Percentiles rank a stretch among this genome's conserved stretches.
Evolutionary conservation across 2,888 invertebrate genomes (phyloP).

Genomic region (Gortyna flavago): DNA sequence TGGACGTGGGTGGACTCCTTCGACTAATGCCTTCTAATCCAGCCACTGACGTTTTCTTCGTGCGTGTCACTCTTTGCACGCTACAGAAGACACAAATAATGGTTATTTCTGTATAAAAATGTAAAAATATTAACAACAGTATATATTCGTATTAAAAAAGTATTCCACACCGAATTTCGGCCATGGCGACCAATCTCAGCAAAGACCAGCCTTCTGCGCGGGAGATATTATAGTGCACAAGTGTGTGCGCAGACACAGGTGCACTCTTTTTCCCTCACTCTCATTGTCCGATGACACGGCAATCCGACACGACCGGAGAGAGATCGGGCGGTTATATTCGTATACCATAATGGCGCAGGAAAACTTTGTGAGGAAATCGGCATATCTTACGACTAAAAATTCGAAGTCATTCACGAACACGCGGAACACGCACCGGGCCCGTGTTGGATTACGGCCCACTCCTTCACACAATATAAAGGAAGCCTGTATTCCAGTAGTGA

Average conservation of each 20-base stretch:
- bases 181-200: no score
- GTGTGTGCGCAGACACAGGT: no score
- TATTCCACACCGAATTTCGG: no score
- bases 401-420: no score
- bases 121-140: neutral
- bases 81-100: conserved; percentile 67
- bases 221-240: no score
- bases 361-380: neutral
- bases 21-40: conserved; percentile 91
- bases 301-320: no score
- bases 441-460: no score
- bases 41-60: conserved; percentile 94
- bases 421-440: no score
- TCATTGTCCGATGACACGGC: no score
- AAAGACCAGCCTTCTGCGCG: no score
- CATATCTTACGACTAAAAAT: neutral
- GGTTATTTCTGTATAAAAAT: conserved; percentile 48
- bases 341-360: neutral
- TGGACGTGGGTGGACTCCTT: conserved; percentile 90
- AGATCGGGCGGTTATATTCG: neutral
- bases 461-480: neutral
- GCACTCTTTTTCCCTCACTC: no score
- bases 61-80: conserved; percentile 91
- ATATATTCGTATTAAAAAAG: no score
- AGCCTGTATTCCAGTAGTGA: neutral